Evolutionary conservation across 2,888 invertebrate genomes (phyloP).

Genomic region (Hymenopus coronatus): DNA sequence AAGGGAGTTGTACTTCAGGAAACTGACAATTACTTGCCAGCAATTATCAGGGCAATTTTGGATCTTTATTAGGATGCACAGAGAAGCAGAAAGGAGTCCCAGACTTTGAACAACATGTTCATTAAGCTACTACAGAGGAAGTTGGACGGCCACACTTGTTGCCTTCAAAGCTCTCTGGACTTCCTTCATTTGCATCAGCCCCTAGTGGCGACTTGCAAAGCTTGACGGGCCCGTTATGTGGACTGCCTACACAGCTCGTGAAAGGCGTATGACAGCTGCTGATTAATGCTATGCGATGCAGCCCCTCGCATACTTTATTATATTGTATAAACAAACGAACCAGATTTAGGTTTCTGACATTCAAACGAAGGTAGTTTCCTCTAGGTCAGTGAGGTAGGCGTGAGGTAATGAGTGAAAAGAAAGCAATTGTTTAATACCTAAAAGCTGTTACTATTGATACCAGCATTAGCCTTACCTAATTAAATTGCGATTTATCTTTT

Average conservation of each 20-base stretch:
- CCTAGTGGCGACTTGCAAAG: neutral
- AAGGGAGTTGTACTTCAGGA: neutral
- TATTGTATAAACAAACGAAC: too few relatives aligned
- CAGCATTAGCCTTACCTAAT: too few relatives aligned
- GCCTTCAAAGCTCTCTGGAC: neutral
- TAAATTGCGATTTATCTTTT: too few relatives aligned
- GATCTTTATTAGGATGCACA: neutral
- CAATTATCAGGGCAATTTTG: neutral
- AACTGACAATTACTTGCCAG: neutral
- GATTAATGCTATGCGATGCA: too few relatives aligned
- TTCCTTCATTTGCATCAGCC: neutral
- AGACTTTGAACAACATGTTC: neutral
- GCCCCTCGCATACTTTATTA: too few relatives aligned
- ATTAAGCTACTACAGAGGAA: neutral
- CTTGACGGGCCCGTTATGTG: neutral
- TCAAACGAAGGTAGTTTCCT: too few relatives aligned
- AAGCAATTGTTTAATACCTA: too few relatives aligned
- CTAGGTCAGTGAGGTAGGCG: too few relatives aligned
- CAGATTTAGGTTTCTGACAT: too few relatives aligned
- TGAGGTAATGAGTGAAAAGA: too few relatives aligned
- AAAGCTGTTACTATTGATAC: too few relatives aligned
- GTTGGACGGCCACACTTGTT: neutral
- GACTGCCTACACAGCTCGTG: neutral
- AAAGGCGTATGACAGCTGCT: neutral
- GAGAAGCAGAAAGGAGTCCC: too few relatives aligned